Conservation (phyloP, 2,888 invertebrate genomes). For the Euproctis similis region DNA sequence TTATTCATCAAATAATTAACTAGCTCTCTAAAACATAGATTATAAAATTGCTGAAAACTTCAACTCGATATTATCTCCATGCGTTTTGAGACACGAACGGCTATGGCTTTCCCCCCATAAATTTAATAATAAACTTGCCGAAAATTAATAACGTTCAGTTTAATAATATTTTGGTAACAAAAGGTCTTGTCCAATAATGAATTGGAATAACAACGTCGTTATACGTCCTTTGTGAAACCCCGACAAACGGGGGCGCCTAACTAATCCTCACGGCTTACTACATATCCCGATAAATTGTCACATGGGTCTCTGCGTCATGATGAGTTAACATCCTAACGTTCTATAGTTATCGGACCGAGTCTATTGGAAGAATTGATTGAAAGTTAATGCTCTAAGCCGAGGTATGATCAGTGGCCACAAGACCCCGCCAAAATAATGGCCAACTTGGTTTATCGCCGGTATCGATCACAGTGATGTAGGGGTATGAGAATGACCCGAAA, state of each 20-base stretch:
- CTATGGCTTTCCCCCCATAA: too few relatives aligned
- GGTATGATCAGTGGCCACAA: conserved; percentile 14
- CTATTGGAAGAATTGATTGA: conserved; percentile 30
- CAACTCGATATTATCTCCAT: too few relatives aligned
- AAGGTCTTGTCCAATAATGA: too few relatives aligned
- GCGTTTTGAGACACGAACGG: too few relatives aligned
- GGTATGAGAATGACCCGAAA: background rate
- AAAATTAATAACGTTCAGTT: too few relatives aligned
- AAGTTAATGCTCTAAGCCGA: conserved; percentile 20
- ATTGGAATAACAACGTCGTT: background rate
- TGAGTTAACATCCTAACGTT: conserved; percentile 12
- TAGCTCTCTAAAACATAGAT: too few relatives aligned
- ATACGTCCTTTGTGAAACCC: conserved; percentile 8
- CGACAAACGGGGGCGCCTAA: conserved; percentile 4
- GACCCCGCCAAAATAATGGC: conserved; percentile 4
- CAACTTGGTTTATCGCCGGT: conserved; percentile 14
- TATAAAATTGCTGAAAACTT: too few relatives aligned
- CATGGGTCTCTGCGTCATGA: conserved; percentile 17
- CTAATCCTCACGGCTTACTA: conserved; percentile 23
- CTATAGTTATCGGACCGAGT: conserved; percentile 18
- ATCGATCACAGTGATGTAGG: conserved; percentile 10
- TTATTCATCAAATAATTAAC: too few relatives aligned
- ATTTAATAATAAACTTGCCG: too few relatives aligned
- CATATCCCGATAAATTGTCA: conserved; percentile 27
- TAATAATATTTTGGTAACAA: too few relatives aligned